Base-by-base conservation (phyloP, 2,797 vertebrate genomes). In the Microhierax caerulescens region DNA sequence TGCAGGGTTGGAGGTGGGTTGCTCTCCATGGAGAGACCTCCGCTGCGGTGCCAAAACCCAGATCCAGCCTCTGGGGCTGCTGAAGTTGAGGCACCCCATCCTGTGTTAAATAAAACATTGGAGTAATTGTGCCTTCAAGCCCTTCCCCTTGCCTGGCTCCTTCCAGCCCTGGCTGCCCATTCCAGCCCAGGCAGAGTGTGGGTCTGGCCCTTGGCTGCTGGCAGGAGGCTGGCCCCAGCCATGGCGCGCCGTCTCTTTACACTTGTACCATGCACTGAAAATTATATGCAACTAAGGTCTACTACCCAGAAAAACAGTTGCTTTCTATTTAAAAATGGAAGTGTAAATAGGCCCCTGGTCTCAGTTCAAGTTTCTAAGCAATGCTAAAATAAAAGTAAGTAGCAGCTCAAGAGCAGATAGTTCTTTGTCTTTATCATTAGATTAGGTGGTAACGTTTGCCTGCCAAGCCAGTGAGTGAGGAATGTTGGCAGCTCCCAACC, bases 181-280 rank as follows among this genome's bases (percentile, higher is more conserved):
- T 63, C 34, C 8, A 1, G 21, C 7, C 3, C 3, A 0, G 1
- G 13, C 34, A 63, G 67, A 25, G 39, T 2, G 14, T 2, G 10
- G 41, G 12, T 27, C 25, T 21, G 48, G 39, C 64, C 39, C 28
- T 14, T 6, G n/a, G 63, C 32, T 43, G 45, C 53, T 37, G 73
- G 73, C 50, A 28, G 54, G 22, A 57, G 36, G 36, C 12, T 45
- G 37, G 17, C 17, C 54, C 22, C 14, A 32, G 54, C 63, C 9
- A 0, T 28, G 65, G 32, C 25, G 22, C 4, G 4, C 23, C 0
- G 14, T 4, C 16, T 45, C n/a, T 9, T 6, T 1, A 1, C 3
- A 5, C 17, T 10, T 45, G 1, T 0, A 0, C 3, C 11, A 0
- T 9, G 45, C 5, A 9, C 73, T 69, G 12, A 22, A 12, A 28